Percentiles rank a stretch among this genome's conserved stretches.
phyloP scores from a whole-genome alignment of 2,113 vertebrate species.

The Philantomba maxwellii region DNA sequence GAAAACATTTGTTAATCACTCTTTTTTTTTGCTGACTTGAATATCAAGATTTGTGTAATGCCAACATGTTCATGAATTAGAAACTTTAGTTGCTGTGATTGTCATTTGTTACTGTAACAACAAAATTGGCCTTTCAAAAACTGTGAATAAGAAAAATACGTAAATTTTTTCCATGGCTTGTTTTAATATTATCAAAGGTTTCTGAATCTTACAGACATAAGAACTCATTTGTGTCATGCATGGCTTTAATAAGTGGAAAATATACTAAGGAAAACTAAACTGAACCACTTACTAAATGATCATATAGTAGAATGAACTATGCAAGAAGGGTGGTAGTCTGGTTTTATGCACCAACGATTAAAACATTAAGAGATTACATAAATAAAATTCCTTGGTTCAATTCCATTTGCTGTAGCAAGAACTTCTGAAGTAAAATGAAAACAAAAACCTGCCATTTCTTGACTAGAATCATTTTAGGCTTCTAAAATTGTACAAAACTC shows the following conservation, averaged over 20 bases:
- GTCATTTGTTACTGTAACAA: not conserved
- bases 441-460: not conserved
- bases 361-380: not conserved
- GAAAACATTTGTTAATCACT: conserved; percentile 20
- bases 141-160: not conserved
- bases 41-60: not conserved
- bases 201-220: not conserved
- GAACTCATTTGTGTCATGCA: not conserved
- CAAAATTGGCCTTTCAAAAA: not conserved
- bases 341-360: not conserved
- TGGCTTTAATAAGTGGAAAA: not conserved
- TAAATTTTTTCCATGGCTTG: not conserved
- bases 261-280: not conserved
- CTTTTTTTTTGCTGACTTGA: not conserved
- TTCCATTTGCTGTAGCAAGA: not conserved
- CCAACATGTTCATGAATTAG: not conserved
- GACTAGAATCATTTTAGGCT: not conserved
- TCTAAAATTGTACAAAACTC: not conserved
- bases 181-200: not conserved
- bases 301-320: not conserved
- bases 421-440: not conserved
- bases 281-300: not conserved
- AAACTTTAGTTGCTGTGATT: not conserved
- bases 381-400: not conserved
- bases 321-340: not conserved